Evolutionary conservation across 2,797 vertebrate species (phyloP).

Genomic region (Pseudocheirus occidentalis): DNA sequence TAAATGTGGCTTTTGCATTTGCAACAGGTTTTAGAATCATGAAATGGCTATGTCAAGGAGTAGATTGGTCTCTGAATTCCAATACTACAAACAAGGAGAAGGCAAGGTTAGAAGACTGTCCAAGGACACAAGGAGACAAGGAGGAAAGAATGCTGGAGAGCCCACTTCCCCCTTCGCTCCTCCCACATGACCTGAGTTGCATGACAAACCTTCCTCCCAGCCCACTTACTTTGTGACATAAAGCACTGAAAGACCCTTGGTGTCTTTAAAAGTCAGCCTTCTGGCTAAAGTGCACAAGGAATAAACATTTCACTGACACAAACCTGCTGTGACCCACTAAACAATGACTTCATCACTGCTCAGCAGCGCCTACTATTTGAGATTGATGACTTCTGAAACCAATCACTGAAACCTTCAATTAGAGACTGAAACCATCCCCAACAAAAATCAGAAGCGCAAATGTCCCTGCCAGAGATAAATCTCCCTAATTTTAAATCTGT

Average conservation of each 20-base stretch:
- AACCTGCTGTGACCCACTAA: background rate
- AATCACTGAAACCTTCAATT: conserved; percentile 23
- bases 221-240: background rate
- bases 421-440: background rate
- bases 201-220: background rate
- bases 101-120: background rate
- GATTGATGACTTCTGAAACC: background rate
- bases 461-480: conserved; percentile 4
- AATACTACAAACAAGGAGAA: background rate
- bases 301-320: background rate
- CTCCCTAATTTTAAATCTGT: conserved; percentile 15
- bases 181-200: background rate
- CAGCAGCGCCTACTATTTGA: background rate
- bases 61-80: background rate
- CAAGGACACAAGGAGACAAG: background rate
- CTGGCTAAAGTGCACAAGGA: background rate
- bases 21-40: background rate
- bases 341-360: background rate
- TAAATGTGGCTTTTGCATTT: background rate
- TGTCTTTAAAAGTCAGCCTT: background rate
- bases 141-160: background rate
- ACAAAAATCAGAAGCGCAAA: background rate
- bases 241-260: background rate
- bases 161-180: background rate
- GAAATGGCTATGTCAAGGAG: background rate